Evolutionary conservation across 2,888 invertebrate species (phyloP), one percentile per base, ranked within the genome.

Genomic region (Ceramica pisi): DNA sequence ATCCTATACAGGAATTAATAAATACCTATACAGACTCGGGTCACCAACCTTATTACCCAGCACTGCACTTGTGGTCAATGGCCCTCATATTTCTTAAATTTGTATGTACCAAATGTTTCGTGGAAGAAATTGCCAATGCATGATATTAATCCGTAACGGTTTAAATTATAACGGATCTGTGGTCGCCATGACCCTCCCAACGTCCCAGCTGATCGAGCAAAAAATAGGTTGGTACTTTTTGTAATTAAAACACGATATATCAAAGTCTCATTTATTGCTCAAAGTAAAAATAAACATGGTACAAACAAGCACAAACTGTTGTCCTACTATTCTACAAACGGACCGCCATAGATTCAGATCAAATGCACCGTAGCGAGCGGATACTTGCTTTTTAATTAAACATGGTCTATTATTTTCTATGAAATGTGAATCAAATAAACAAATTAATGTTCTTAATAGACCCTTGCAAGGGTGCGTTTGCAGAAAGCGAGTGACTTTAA

Each of bases 291-390:
- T 77, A 80, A 68, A 78, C 61, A 71, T 19, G 67, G 48, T 56
- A 63, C 67, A 67, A 46, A 80, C 64, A 69, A 67, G 63, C 57
- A 65, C 31, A 73, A 57, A 51, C 35, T 44, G 55, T 26, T 76
- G 86, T 55, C 70, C 85, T 64, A 83, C 75, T 86, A 79, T 70
- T 75, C 83, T 51, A 81, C 75, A 86, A 81, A 71, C 80, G 48
- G 62, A 81, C 66, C 53, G 69, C 69, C 78, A 81, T 73, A 71
- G 75, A 85, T 86, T 80, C 70, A 81, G 73, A 75, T 78, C 75
- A 71, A 81, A 83, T 75, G 62, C 75, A 75, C 87, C 76, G 55
- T 79, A 66, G 38, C 68, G 44, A 66, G 21, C 74, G 74, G 65
- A 59, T 44, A 35, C 46, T 64, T 62, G 62, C 26, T 26, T 59